Evolutionary conservation across 2,797 vertebrate genomes (phyloP), one percentile per base, ranked within the genome.

Genomic region (Dryobates pubescens): DNA sequence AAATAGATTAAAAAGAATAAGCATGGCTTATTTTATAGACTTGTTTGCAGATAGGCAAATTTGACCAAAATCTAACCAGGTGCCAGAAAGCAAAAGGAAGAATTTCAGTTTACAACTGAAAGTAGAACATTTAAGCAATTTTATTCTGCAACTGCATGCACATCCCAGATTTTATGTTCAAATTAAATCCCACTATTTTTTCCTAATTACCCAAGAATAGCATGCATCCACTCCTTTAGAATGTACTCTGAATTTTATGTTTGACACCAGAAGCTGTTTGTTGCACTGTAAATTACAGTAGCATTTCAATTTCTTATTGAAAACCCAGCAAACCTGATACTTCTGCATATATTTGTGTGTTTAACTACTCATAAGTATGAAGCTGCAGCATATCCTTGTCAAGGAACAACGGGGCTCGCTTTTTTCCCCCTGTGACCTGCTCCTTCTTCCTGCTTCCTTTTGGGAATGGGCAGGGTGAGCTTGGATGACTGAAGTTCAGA

Each of bases 181-280:
- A 63, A 67, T 88, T 56, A 72, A 91, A 89, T 78, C 45, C 45
- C 61, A 26, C 54, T 58, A 10, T 86, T 93, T 91, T 91, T 67
- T 81, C 36, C 57, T 89, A 70, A 82, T 95, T 88, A 86, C 32
- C 58, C 56, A 47, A 43, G n/a, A 78, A 47, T 23, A 76, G 43
- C 67, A 36, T 51, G 20, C 74, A 53, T 61, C 71, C 82, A 0
- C 68, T 68, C 61, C 51, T 76, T 67, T 12, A 45, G 45, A 86
- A 86, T 49, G 65, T 8, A 75, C 38, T 32, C 80, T 79, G 89
- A 92, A 80, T 79, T 76, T 71, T 15, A 3, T 86, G 34, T 71
- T 90, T 69, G 75, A 86, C 74, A 84, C 27, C 57, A 79, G 79
- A 67, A 88, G 59, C 49, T 83, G 38, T 84, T 91, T 2, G 3